Conservation (phyloP, 2,113 vertebrate species). For the Ardeotis arabs region DNA sequence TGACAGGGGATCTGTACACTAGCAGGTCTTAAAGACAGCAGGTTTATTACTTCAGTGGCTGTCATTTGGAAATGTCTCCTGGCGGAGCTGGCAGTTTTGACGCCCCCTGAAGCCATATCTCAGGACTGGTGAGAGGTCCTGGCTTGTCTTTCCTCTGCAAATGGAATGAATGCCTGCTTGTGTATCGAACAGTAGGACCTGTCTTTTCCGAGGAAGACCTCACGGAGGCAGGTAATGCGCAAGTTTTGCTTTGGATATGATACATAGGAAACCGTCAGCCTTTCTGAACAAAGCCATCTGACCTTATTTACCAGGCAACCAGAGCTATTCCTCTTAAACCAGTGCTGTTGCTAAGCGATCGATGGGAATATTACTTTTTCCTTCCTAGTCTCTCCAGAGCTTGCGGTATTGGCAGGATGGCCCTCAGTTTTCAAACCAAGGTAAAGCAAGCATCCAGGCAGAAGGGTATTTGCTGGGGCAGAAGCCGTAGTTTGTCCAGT, state of each 20-base stretch:
- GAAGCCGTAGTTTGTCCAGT: neutral
- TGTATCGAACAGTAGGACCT: neutral
- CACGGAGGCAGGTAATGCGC: neutral
- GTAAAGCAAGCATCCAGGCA: neutral
- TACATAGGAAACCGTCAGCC: neutral
- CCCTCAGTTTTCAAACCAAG: neutral
- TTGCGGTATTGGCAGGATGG: neutral
- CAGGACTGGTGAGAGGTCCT: neutral
- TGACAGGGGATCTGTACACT: neutral
- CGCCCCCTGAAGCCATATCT: neutral
- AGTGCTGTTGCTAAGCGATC: constrained; percentile 39
- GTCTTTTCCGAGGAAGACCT: neutral
- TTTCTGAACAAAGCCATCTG: neutral
- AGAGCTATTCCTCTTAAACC: neutral
- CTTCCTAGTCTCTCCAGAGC: neutral
- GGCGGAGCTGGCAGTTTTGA: neutral
- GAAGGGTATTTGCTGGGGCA: neutral
- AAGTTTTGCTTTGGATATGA: neutral
- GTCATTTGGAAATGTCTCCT: neutral
- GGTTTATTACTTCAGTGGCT: neutral
- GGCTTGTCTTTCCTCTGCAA: neutral
- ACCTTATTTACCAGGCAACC: constrained; percentile 28
- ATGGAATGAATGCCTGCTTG: neutral
- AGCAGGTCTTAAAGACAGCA: neutral
- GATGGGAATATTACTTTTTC: neutral